Evolutionary conservation across 37 sponge, comb jelly and placozoan genomes (phyloP).

Genomic region (Geodia barretti): DNA sequence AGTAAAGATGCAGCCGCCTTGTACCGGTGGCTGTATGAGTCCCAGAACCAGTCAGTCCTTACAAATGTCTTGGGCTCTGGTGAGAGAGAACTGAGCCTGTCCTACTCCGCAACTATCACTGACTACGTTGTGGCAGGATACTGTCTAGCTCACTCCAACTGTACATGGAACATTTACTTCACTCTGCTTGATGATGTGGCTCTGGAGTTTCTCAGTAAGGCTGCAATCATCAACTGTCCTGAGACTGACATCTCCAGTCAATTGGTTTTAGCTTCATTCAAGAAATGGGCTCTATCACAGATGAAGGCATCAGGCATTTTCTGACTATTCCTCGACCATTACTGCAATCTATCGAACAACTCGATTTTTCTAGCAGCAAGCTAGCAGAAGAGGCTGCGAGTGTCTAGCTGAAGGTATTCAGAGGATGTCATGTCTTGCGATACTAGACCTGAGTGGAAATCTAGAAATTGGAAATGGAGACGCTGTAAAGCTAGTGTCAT

Average conservation of each 20-base stretch:
- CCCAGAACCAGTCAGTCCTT: neutral
- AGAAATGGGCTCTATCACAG: neutral
- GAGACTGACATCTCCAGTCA: neutral
- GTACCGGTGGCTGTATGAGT: neutral
- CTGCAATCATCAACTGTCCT: neutral
- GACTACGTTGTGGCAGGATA: conserved; percentile 8
- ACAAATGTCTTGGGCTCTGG: neutral
- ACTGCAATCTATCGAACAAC: neutral
- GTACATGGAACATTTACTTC: neutral
- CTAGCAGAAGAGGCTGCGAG: conserved; percentile 1
- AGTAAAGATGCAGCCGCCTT: neutral
- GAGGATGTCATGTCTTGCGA: neutral
- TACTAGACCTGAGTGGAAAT: neutral
- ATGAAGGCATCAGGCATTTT: neutral
- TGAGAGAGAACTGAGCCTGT: neutral
- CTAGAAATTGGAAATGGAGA: conserved; percentile 8
- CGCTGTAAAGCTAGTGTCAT: neutral
- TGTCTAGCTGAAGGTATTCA: neutral
- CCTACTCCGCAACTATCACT: conserved; percentile 3
- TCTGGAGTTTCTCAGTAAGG: neutral
- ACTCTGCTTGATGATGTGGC: conserved; percentile 8
- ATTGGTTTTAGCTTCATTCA: neutral
- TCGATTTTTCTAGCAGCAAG: neutral
- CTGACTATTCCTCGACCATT: neutral
- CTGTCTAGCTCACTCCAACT: conserved; percentile 5